Conservation (phyloP, 2,888 invertebrate species). For the Mesodorylaimus sp. region DNA sequence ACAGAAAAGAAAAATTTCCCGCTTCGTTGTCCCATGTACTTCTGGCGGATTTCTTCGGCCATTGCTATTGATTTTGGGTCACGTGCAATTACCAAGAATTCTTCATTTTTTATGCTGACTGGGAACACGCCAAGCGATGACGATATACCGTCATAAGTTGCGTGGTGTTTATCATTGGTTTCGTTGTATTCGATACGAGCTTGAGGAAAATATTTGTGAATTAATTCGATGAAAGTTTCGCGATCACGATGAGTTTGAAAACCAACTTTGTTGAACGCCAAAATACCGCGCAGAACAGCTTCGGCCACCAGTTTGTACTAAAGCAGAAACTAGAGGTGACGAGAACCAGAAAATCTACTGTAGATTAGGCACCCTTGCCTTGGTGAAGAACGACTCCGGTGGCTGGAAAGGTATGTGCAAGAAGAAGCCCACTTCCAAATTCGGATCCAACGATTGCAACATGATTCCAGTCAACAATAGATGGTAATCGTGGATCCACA, state of each 20-base stretch:
- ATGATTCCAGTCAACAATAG: slow-evolving; percentile 22
- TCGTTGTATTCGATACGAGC: slow-evolving; percentile 18
- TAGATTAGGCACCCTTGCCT: too few relatives aligned
- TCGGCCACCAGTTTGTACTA: slow-evolving; percentile 19
- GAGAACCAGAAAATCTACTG: too few relatives aligned
- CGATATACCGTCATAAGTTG: slow-evolving; percentile 22
- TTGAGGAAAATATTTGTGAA: slow-evolving; percentile 14
- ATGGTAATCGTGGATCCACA: slow-evolving; percentile 26
- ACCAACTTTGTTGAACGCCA: slow-evolving; percentile 23
- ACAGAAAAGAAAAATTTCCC: slow-evolving; percentile 27
- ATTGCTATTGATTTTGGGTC: slow-evolving; percentile 18
- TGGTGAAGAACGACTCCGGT: slow-evolving; percentile 20
- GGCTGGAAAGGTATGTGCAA: slow-evolving; percentile 19
- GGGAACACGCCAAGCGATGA: slow-evolving; percentile 29
- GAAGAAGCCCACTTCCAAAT: slow-evolving; percentile 23
- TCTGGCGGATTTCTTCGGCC: slow-evolving; percentile 19
- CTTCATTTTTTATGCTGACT: slow-evolving; percentile 29
- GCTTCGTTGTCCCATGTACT: slow-evolving; percentile 12
- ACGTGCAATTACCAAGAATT: slow-evolving; percentile 24
- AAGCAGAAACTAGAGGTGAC: too few relatives aligned
- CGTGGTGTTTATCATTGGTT: slow-evolving; percentile 14
- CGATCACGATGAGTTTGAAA: slow-evolving; percentile 23
- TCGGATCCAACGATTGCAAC: slow-evolving; percentile 20
- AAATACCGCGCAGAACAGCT: slow-evolving; percentile 19
- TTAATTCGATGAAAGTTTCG: slow-evolving; percentile 18